Evolutionary conservation across 2,113 vertebrate species (phyloP), one percentile per base, ranked within the genome.

Genomic region (Carettochelys insculpta): DNA sequence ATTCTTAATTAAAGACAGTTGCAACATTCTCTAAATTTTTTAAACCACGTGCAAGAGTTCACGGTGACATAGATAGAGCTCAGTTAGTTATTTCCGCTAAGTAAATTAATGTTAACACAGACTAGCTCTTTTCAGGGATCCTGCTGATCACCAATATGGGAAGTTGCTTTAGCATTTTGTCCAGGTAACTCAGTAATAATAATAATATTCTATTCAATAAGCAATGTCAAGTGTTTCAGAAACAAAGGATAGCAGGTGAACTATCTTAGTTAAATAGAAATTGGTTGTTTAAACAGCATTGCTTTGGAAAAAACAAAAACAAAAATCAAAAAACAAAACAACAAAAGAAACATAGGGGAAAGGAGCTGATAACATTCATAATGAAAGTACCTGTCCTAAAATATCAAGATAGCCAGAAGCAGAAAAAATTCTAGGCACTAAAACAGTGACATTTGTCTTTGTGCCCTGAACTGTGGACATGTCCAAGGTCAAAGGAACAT

Each of bases 201-300:
- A 83, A 85, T 34, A 80, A 56, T 5, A n/a, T n/a, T n/a, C 1
- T 38, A 43, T 6, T 81, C 22, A 8, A 89, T 85, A 90, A 75
- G 2, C 34, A 85, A 0, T 13, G 22, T 65, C 13, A 50, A 50
- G 48, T 11, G 48, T 50, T 86, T 1, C 0, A 2, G 12, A 78
- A 45, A 9, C 25, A 61, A 88, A 76, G 92, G 4, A 8, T 14
- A 0, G 8, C 31, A 81, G 7, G 20, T 6, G 82, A 56, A 52
- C 29, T 47, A 43, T 38, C 4, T 45, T 9, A 8, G 2, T 52
- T 78, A 71, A 48, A 25, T n/a, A 61, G 84, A 86, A 90, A 82
- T 0, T 51, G 4, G 2, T n/a, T 41, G 76, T 80, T n/a, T 45
- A 83, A 8, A 2, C n/a, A 65, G 68, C 80, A 6, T 25, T 87